A percentile compares a stretch with the other conserved stretches of the same genome.
These are phyloP conservation scores for Holacanthus passer DNA, from an alignment of 2,113 vertebrate genomes.

Conservation along the genomic window DNA sequence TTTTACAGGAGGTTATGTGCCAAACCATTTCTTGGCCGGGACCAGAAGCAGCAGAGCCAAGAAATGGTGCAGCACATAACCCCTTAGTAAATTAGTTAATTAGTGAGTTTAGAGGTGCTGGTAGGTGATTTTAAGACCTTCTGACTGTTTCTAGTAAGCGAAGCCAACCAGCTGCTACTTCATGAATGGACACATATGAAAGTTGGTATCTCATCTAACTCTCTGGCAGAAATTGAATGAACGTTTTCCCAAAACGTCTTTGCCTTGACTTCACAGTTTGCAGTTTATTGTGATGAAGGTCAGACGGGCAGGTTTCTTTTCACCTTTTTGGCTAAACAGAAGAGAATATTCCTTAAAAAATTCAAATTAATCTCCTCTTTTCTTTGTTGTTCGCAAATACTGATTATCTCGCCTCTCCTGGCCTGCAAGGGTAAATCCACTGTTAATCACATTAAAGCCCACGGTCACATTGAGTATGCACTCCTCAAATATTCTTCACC, in stretches of 20 bases:
- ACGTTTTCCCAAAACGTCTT: too few relatives aligned
- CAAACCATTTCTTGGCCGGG: too few relatives aligned
- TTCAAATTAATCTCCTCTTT: background rate
- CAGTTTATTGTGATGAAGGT: background rate
- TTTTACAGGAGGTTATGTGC: too few relatives aligned
- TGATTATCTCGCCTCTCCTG: background rate
- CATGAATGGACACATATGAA: background rate
- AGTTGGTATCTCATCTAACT: background rate
- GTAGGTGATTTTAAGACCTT: too few relatives aligned
- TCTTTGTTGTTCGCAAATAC: background rate
- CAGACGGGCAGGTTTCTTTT: background rate
- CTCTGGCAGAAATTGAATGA: background rate
- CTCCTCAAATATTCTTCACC: constrained; percentile 26
- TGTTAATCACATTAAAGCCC: constrained; percentile 14
- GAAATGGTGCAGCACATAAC: background rate
- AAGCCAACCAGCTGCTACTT: background rate
- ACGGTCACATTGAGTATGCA: constrained; percentile 4
- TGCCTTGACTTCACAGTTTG: background rate
- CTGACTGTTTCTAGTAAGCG: too few relatives aligned
- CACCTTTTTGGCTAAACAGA: background rate
- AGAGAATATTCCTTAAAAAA: background rate
- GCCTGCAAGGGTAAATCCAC: background rate
- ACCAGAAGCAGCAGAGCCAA: background rate
- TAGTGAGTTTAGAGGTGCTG: background rate
- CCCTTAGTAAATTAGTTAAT: background rate